Base-by-base conservation (phyloP, 2,797 vertebrate genomes). In the Pipistrellus nathusii region DNA sequence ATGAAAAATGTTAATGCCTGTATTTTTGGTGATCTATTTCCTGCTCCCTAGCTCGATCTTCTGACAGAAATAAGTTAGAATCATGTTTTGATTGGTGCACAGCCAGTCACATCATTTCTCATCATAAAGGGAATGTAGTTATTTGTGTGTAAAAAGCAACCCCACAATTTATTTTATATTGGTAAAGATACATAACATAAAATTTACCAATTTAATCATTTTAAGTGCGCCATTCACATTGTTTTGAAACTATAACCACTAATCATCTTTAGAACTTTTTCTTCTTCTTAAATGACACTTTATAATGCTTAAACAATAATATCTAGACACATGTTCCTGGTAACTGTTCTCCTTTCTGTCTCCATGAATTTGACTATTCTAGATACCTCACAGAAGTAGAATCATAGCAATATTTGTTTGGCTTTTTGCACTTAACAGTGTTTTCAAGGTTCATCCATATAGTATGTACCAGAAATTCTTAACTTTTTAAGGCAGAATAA, bases 11-110 rank as follows among this genome's bases (percentile, higher is more conserved):
- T 57, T 57, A 69, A 75, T 89, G 11, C 25, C 18, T 68, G 1
- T 71, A 15, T 84, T 91, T 95, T 94, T 71, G 59, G 4, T 48
- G 14, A 0, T 27, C 11, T 13, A 7, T 46, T 89, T 83, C 20
- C 20, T 20, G 12, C 48, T 12, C 30, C 25, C 1, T 15, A 59
- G 5, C 53, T 81, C n/a, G 11, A 89, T 87, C 68, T 85, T 92
- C 66, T 68, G 66, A 72, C 21, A 88, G 71, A 84, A 90, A 15
- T 93, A 68, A 84, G 17, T 91, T 93, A 71, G 51, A 94, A 91
- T 44, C 32, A 15, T 59, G 30, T 95, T 90, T 57, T 92, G n/a
- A 48, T 83, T 83, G 48, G 14, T 93, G n/a, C 30, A 25, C 62
- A 85, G 27, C 51, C 32, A 93, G 11, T 62, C 72, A 55, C 2